These are phyloP conservation scores for Brienomyrus brachyistius DNA, from an alignment of 2,113 vertebrate genomes.

Conservation along the genomic window DNA sequence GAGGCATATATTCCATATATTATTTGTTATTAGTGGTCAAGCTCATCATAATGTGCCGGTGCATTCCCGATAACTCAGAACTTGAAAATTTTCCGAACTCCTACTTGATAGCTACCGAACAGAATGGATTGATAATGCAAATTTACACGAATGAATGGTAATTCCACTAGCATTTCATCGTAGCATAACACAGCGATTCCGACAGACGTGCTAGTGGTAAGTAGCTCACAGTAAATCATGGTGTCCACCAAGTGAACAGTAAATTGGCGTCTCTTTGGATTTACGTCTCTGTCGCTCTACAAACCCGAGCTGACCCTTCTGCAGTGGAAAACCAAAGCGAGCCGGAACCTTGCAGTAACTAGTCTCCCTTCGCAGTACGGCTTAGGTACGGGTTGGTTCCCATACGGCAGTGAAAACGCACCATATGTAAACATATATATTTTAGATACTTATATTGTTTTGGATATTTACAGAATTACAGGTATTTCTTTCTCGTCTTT, in stretches of 20 bases:
- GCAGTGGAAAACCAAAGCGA: background rate
- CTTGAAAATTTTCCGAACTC: background rate
- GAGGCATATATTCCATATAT: background rate
- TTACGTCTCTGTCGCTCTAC: background rate
- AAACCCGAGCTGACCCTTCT: background rate
- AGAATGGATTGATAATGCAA: background rate
- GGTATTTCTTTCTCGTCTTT: background rate
- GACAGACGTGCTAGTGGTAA: background rate
- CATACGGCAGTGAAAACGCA: background rate
- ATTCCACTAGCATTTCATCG: background rate
- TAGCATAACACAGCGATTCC: background rate
- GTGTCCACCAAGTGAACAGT: background rate
- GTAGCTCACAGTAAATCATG: background rate
- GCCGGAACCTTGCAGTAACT: background rate
- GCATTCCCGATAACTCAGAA: background rate
- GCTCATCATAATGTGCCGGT: background rate
- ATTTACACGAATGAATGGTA: background rate
- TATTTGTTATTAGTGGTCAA: background rate
- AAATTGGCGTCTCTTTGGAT: background rate
- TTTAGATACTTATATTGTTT: background rate
- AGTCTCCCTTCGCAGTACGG: background rate
- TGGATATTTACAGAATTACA: background rate
- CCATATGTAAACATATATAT: background rate
- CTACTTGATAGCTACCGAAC: background rate
- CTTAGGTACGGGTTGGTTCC: background rate